Base-by-base conservation (phyloP, 2,113 vertebrate genomes). In the Passer domesticus region DNA sequence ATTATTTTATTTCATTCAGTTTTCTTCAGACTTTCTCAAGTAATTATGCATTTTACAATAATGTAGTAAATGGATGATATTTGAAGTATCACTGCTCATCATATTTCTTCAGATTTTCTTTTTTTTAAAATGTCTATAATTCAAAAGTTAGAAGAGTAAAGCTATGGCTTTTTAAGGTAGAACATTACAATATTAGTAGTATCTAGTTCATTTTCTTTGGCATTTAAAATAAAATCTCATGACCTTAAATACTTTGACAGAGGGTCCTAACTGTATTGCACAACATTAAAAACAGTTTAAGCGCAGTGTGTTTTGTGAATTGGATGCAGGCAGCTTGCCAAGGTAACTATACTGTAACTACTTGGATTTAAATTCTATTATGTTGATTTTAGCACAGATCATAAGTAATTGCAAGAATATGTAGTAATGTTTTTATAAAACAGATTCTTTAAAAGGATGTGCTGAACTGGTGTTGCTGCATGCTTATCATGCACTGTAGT, bases 141-240 rank as follows among this genome's bases (percentile, higher is more conserved):
- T 87, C 31, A 41, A 56, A 92, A 60, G 18, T 76, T 76, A 67
- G 33, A 79, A 89, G 52, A 92, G 44, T n/a, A 72, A 93, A 88
- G 37, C 43, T 64, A 12, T 49, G 33, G 35, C 66, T 84, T 92
- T 87, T 93, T 78, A 90, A 92, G 86, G 83, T 96, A 93, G 69
- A 90, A 8, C 83, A 76, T 68, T 77, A 58, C 28, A 78, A 76
- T 92, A 77, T 89, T 90, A 53, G 68, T 70, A 70, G 70, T 39
- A 68, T 86, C 66, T 92, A 66, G 62, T 83, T 94, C 10, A 20
- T 91, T 95, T 97, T 95, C 52, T 89, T 95, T 96, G 96, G 94
- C 95, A 87, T 89, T 95, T 84, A 75, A 94, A 95, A 83, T 79
- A 95, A 93, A 96, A 97, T 95, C 96, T 96, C 95, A 96, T 96